Evolutionary conservation across 2,888 invertebrate genomes (phyloP).

Genomic region (Eupithecia subumbrata): DNA sequence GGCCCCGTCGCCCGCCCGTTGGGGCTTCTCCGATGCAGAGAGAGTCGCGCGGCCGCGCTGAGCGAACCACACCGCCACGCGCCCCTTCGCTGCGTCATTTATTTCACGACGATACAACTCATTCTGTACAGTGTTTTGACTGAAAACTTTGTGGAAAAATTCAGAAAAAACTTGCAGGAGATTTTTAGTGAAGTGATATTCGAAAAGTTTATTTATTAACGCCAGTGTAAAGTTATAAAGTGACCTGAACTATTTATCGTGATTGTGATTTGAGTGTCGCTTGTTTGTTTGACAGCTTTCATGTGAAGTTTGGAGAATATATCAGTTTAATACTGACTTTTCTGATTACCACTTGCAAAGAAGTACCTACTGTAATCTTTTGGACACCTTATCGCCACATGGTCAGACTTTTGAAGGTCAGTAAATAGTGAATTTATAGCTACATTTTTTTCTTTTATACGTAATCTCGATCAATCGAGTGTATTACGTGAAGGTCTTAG

Average conservation of each 20-base stretch:
- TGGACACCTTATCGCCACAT: constrained; percentile 43
- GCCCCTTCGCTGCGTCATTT: constrained; percentile 58
- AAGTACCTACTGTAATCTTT: constrained; percentile 28
- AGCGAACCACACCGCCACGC: constrained; percentile 57
- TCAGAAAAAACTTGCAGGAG: constrained; percentile 17
- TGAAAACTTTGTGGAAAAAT: constrained; percentile 26
- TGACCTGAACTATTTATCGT: constrained; percentile 56
- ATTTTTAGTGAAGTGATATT: constrained; percentile 69
- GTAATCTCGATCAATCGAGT: not conserved
- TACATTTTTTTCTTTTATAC: not conserved
- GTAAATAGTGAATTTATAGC: constrained; percentile 5
- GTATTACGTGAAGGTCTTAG: not conserved
- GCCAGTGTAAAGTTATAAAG: constrained; percentile 61
- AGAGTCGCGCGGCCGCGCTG: constrained; percentile 70
- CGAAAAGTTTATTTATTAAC: constrained; percentile 41
- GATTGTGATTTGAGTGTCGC: constrained; percentile 61
- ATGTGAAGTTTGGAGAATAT: constrained; percentile 52
- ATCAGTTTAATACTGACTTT: constrained; percentile 60
- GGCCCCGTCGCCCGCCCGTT: constrained; percentile 74
- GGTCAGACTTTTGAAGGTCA: constrained; percentile 53
- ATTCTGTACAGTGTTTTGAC: constrained; percentile 60
- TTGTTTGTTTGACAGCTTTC: constrained; percentile 58
- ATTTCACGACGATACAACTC: constrained; percentile 66
- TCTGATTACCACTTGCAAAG: constrained; percentile 48
- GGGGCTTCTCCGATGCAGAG: constrained; percentile 72